Percentiles rank a stretch among this genome's conserved stretches.
Evolutionary conservation across 2,797 vertebrate genomes (phyloP).

Genomic region (Sebastes aleutianus): DNA sequence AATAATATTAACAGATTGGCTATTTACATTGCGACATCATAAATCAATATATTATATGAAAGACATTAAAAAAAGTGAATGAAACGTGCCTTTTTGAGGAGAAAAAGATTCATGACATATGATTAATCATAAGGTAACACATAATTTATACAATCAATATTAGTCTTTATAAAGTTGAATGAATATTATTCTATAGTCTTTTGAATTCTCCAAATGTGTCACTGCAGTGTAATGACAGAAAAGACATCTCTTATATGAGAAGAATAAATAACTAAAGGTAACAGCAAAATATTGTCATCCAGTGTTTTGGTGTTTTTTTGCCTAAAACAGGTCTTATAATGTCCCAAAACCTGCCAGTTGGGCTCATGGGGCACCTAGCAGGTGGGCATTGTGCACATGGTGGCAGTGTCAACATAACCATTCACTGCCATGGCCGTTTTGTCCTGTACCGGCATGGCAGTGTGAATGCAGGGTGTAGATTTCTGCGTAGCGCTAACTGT

Average conservation of each 20-base stretch:
- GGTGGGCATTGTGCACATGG: slow-evolving; percentile 73
- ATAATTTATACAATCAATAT: slow-evolving; percentile 16
- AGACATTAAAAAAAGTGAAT: neutral
- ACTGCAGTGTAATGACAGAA: neutral
- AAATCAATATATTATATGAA: neutral
- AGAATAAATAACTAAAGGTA: slow-evolving; percentile 8
- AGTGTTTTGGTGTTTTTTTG: neutral
- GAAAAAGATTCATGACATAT: neutral
- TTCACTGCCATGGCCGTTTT: slow-evolving; percentile 58
- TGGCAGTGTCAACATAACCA: slow-evolving; percentile 90
- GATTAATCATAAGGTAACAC: slow-evolving; percentile 20
- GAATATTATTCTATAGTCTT: neutral
- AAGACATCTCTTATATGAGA: neutral
- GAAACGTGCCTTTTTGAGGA: neutral
- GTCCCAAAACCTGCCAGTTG: slow-evolving; percentile 13
- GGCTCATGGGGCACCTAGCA: slow-evolving; percentile 25
- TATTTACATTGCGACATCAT: slow-evolving; percentile 1
- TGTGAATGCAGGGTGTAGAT: slow-evolving; percentile 34
- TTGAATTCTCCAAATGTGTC: slow-evolving; percentile 1
- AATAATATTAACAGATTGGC: neutral
- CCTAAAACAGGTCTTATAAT: slow-evolving; percentile 1
- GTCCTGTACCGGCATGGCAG: slow-evolving; percentile 38
- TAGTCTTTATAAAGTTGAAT: slow-evolving; percentile 9
- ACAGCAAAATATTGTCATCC: neutral
- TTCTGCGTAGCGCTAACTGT: slow-evolving; percentile 61